Percentiles rank a stretch among this genome's conserved stretches.
These are phyloP conservation scores for Otus scops DNA, from an alignment of 2,797 vertebrate species.

Conservation along the genomic window DNA sequence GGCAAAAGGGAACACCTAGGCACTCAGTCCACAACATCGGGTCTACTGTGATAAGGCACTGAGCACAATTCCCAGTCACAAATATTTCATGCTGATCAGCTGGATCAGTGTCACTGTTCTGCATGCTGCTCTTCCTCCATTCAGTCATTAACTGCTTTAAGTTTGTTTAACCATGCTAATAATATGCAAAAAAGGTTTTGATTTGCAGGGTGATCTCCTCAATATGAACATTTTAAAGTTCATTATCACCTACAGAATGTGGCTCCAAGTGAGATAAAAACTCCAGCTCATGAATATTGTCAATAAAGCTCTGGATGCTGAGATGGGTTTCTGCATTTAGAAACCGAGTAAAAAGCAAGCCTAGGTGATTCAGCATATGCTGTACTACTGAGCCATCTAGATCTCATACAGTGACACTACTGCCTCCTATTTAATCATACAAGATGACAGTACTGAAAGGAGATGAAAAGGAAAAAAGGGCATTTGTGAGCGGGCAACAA, in stretches of 20 bases:
- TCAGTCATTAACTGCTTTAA: neutral
- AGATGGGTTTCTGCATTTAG: neutral
- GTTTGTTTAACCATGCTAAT: neutral
- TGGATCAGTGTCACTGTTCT: neutral
- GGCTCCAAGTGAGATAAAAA: neutral
- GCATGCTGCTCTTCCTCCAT: neutral
- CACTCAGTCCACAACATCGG: neutral
- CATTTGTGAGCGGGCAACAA: neutral
- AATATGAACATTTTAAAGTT: neutral
- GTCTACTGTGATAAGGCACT: neutral
- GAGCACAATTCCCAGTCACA: constrained; percentile 11
- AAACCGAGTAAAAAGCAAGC: neutral
- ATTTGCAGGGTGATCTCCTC: neutral
- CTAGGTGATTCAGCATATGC: neutral
- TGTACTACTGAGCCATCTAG: neutral
- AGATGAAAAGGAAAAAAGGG: neutral
- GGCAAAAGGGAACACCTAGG: neutral
- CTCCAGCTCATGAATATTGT: constrained; percentile 9
- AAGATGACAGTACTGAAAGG: neutral
- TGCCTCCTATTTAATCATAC: constrained; percentile 7
- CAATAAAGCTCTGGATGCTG: constrained; percentile 20
- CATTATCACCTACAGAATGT: constrained; percentile 26
- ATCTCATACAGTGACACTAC: neutral
- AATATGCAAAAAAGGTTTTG: neutral
- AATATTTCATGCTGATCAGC: neutral